Base-by-base conservation (phyloP, 2,888 invertebrate genomes). In the Melieria picta region DNA sequence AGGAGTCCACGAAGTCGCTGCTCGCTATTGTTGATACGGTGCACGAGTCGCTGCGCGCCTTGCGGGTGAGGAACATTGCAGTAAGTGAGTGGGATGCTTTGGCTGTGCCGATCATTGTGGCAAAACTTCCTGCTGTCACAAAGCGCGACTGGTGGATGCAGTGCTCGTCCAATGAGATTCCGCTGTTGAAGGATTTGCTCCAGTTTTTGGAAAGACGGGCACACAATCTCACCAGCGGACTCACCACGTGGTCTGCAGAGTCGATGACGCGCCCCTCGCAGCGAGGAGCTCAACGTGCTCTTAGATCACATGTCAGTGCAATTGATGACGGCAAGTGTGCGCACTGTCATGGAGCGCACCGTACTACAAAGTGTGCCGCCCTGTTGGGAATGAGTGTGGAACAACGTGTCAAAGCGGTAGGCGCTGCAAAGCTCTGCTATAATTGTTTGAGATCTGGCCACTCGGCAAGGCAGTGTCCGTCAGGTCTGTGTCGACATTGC, bases 381-480 rank as follows among this genome's bases (percentile, higher is more conserved):
- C n/a, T 74, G 46, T 6, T 68, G 13, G 16, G 65, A 10, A 55
- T 64, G 61, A 60, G 7, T 46, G 58, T 70, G 4, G 70, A 65
- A 10, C 55, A 67, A 16, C 70, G 71, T 9, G 65, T 65, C 46
- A 65, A 71, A 10, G 65, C 52, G 5, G 6, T 52, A 7, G 5
- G 9, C 11, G 6, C 52, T 6, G 1, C 52, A 1, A 6, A 9
- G 6, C 5, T 52, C 5, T 6, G 52, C 52, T 52, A 57, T 13
- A 74, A 65, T 43, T 72, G 70, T 52, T 64, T 74, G 7, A 69
- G 65, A 11, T 13, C n/a, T 50, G 74, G 69, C 9, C 65, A 74
- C 60, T 47, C 46, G n/a, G 69, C 65, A 9, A 66, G 48, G 46
- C 66, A 67, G 58, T 72, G 70, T 7, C 52, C 52, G 42, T 58